phyloP scores from a whole-genome alignment of 2,888 invertebrate genomes.

The Autographa pulchrina region DNA sequence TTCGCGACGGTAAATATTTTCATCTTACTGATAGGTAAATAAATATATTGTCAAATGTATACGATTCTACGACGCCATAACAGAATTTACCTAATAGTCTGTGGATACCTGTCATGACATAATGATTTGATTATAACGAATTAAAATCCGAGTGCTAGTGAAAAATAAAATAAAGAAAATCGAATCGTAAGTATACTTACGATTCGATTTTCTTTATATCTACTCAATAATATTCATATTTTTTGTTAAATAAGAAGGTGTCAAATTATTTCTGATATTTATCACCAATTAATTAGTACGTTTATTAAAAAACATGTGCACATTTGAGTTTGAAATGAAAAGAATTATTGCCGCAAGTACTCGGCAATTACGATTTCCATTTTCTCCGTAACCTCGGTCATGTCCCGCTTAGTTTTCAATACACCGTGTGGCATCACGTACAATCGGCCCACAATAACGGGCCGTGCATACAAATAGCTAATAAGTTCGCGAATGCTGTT shows the following conservation, averaged over 20 bases:
- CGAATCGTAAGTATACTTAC: too few relatives aligned
- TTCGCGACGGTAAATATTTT: background rate
- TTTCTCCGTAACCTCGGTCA: constrained; percentile 36
- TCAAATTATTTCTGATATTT: too few relatives aligned
- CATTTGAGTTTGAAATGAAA: background rate
- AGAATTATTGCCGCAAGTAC: background rate
- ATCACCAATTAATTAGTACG: background rate
- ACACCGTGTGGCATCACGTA: constrained; percentile 49
- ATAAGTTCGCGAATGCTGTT: constrained; percentile 63
- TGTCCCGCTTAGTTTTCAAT: constrained; percentile 34
- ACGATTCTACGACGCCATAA: background rate
- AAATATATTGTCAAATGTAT: background rate
- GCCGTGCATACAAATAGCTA: constrained; percentile 72
- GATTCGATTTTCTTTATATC: too few relatives aligned
- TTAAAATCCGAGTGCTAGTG: too few relatives aligned
- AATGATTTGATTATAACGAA: too few relatives aligned
- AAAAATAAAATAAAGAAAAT: too few relatives aligned
- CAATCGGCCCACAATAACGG: constrained; percentile 38
- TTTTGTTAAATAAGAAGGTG: too few relatives aligned
- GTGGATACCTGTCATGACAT: too few relatives aligned
- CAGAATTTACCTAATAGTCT: too few relatives aligned
- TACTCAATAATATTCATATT: too few relatives aligned
- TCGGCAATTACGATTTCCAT: constrained; percentile 33
- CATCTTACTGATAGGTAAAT: background rate
- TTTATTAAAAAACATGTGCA: background rate